phyloP scores from a whole-genome alignment of 2,888 invertebrate species.

The Coecobrya sp. region DNA sequence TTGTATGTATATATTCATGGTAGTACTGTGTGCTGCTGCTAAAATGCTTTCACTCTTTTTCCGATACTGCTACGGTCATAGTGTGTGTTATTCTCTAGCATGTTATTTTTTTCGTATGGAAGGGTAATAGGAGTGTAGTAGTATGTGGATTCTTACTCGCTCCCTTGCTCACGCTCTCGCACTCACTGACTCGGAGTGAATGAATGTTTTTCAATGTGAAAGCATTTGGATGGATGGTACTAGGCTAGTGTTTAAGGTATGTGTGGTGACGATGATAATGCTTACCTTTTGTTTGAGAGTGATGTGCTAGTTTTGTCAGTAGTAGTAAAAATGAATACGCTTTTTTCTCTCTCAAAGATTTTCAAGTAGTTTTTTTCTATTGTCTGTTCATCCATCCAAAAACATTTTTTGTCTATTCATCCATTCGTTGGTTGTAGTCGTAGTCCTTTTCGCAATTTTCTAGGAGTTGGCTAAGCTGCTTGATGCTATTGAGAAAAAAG shows the following conservation, averaged over 20 bases:
- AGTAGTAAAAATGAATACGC: conserved; percentile 32
- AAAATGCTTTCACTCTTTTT: conserved; percentile 37
- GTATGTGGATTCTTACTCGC: conserved; percentile 53
- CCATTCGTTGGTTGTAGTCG: background rate
- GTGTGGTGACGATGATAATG: background rate
- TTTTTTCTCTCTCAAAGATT: conserved; percentile 18
- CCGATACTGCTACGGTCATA: background rate
- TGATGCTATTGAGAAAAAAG: background rate
- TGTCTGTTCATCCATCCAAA: conserved; percentile 56
- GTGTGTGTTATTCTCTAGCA: background rate
- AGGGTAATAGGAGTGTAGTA: background rate
- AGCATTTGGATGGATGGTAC: conserved; percentile 7
- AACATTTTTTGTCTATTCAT: conserved; percentile 54
- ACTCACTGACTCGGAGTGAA: conserved; percentile 35
- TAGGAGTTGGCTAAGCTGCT: background rate
- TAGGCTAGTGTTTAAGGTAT: background rate
- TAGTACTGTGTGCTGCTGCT: background rate
- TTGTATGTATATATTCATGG: conserved; percentile 12
- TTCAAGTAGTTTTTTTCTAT: conserved; percentile 56
- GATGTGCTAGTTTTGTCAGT: background rate
- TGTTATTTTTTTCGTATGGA: background rate
- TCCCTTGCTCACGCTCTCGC: background rate
- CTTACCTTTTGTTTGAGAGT: background rate
- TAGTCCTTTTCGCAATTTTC: no score
- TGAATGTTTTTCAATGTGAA: conserved; percentile 49